A percentile compares a stretch with the other conserved stretches of the same genome.
Evolutionary conservation across 2,888 invertebrate species (phyloP).

Genomic region (Aradus depressus): DNA sequence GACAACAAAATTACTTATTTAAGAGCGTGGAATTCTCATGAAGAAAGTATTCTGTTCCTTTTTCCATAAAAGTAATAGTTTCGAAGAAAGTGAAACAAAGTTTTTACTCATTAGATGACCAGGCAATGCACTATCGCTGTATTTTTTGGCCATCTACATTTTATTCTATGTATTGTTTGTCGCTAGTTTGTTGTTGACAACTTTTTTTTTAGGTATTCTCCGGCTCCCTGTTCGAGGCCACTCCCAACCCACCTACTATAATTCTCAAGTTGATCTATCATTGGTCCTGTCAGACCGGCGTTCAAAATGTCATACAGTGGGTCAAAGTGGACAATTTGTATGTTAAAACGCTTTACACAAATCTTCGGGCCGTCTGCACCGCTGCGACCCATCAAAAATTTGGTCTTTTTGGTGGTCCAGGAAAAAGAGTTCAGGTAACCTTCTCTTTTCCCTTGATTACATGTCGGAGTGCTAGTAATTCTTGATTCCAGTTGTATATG

Average conservation of each 20-base stretch:
- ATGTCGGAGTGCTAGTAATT: background rate
- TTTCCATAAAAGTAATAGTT: too few species aligned
- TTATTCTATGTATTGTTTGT: too few species aligned
- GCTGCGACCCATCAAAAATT: conserved; percentile 68
- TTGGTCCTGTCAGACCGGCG: conserved; percentile 84
- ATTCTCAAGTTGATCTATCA: conserved; percentile 76
- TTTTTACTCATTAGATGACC: too few species aligned
- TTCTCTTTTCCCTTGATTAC: background rate
- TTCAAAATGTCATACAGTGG: conserved; percentile 81
- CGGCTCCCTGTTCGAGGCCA: conserved; percentile 76
- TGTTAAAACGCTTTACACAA: conserved; percentile 54
- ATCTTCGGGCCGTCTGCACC: conserved; percentile 65
- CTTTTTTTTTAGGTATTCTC: conserved; percentile 47
- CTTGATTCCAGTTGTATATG: background rate
- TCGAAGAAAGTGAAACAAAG: too few species aligned
- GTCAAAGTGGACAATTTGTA: conserved; percentile 65
- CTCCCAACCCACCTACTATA: conserved; percentile 71
- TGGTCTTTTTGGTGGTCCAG: conserved; percentile 57
- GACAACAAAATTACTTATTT: too few species aligned
- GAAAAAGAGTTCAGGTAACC: conserved; percentile 53
- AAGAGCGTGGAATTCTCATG: too few species aligned
- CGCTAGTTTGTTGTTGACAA: too few species aligned
- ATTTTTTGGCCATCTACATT: too few species aligned
- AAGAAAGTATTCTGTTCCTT: too few species aligned
- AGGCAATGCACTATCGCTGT: too few species aligned